phyloP scores from a whole-genome alignment of 1,140 invertebrate species.

The Acyrthosiphon pisum region DNA sequence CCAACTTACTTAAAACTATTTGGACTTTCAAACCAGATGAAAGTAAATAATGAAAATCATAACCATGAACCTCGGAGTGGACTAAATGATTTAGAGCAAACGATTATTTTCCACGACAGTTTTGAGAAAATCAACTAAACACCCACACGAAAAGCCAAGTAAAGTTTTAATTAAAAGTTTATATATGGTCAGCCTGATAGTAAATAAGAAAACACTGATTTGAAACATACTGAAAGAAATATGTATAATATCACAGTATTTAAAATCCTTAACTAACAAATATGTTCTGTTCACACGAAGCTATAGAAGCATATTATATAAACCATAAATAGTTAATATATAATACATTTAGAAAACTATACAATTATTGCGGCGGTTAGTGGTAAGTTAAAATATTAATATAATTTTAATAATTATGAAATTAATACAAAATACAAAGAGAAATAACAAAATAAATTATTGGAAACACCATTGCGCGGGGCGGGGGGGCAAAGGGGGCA shows the following conservation, averaged over 20 bases:
- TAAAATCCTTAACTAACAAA: neutral
- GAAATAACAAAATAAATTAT: too few species aligned
- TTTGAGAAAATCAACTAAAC: neutral
- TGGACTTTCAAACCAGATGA: neutral
- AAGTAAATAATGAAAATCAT: neutral
- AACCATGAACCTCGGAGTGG: neutral
- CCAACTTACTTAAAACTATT: neutral
- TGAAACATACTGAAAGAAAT: neutral
- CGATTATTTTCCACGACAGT: neutral
- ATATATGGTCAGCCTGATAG: neutral
- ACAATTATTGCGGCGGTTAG: too few species aligned
- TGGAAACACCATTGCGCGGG: too few species aligned
- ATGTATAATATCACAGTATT: neutral
- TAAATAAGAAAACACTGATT: constrained; percentile 20
- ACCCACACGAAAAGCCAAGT: neutral
- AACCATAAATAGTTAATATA: too few species aligned
- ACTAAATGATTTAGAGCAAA: neutral
- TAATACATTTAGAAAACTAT: too few species aligned
- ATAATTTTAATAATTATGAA: too few species aligned
- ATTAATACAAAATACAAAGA: too few species aligned
- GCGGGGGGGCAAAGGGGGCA: too few species aligned
- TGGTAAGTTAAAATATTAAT: too few species aligned
- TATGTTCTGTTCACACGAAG: neutral
- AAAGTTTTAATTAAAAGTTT: constrained; percentile 11
- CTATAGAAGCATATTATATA: neutral